Conservation (phyloP, 2,113 vertebrate species). For the Amphilophus citrinellus region DNA sequence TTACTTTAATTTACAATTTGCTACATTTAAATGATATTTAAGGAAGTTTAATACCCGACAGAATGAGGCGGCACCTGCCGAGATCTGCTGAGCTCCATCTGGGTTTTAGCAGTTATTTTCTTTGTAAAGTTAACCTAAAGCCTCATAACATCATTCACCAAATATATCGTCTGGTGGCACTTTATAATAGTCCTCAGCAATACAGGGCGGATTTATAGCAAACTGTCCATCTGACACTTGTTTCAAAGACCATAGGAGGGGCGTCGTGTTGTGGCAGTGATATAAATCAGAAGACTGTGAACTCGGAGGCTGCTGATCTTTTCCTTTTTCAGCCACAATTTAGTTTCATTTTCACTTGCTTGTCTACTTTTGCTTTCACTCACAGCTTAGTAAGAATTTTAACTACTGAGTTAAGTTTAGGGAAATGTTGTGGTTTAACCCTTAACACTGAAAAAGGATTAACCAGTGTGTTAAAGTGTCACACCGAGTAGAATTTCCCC, state of each 20-base stretch:
- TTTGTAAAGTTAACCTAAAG: not conserved
- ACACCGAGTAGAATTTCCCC: not conserved
- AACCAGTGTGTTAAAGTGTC: not conserved
- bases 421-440: not conserved
- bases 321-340: not conserved
- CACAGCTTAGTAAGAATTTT: not conserved
- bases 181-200: not conserved
- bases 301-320: not conserved
- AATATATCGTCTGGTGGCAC: too few species aligned
- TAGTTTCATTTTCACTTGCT: not conserved
- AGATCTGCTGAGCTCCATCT: not conserved
- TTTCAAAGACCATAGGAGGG: not conserved
- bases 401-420: rapidly evolving
- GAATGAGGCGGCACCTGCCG: not conserved
- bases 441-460: not conserved
- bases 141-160: not conserved
- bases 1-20: too few species aligned
- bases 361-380: not conserved
- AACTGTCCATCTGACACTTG: not conserved
- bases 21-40: not conserved
- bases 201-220: not conserved
- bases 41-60: not conserved
- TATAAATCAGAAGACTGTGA: not conserved
- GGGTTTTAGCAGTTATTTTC: not conserved
- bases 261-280: not conserved